Percentiles rank a stretch among this genome's conserved stretches.
phyloP scores from a whole-genome alignment of 1,140 invertebrate genomes.

The Drosophila carrolli region DNA sequence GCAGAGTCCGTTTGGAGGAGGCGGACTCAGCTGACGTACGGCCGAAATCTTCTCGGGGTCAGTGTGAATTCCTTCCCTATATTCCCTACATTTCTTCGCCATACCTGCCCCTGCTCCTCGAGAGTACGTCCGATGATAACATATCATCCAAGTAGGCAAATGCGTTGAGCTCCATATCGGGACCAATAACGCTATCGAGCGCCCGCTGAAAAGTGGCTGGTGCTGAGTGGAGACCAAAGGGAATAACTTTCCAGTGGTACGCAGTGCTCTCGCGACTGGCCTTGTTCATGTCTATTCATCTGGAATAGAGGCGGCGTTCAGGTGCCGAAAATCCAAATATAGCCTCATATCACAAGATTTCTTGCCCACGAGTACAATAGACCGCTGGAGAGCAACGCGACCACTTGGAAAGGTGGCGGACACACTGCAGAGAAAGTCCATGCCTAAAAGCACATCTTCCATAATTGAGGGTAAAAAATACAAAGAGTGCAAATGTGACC shows the following conservation, averaged over 20 bases:
- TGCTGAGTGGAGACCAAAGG: conserved; percentile 84
- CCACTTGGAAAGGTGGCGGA: neutral
- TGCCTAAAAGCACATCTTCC: too few species aligned
- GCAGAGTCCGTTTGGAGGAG: neutral
- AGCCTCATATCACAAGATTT: neutral
- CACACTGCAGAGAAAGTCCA: neutral
- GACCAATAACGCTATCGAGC: conserved; percentile 65
- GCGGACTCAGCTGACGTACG: too few species aligned
- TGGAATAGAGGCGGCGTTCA: too few species aligned
- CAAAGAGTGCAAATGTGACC: too few species aligned
- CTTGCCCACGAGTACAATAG: neutral
- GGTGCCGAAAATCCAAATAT: neutral
- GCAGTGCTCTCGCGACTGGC: neutral
- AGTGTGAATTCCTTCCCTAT: neutral
- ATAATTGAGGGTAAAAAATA: too few species aligned
- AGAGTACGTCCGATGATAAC: too few species aligned
- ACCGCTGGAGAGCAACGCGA: neutral
- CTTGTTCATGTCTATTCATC: neutral
- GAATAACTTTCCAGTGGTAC: conserved; percentile 80
- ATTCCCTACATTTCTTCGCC: neutral
- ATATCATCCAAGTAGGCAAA: conserved; percentile 14
- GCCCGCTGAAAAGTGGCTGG: conserved; percentile 83
- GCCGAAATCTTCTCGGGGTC: neutral
- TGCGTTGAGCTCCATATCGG: conserved; percentile 41
- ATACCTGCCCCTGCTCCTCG: too few species aligned